phyloP scores from a whole-genome alignment of 2,113 vertebrate species.

The Petaurus breviceps region DNA sequence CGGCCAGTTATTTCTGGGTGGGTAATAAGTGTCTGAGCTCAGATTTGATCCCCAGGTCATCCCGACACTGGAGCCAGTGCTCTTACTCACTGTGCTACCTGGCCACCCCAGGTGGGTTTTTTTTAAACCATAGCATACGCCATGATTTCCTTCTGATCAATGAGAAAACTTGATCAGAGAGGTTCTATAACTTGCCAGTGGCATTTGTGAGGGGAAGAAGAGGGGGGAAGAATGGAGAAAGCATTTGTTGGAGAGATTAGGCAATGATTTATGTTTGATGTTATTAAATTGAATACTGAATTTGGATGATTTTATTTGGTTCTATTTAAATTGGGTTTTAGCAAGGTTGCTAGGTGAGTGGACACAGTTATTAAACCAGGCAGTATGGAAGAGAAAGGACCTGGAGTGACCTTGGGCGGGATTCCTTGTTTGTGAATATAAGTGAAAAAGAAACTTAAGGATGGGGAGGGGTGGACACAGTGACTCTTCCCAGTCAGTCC shows the following conservation, averaged over 20 bases:
- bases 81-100: no score
- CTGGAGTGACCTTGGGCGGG: not conserved
- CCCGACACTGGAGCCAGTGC: no score
- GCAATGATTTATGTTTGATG: not conserved
- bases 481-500: not conserved
- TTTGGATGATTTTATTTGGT: not conserved
- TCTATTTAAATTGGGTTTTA: not conserved
- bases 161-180: not conserved
- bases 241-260: not conserved
- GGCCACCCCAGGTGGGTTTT: no score
- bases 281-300: no score
- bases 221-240: not conserved
- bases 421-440: slow-evolving; percentile 27
- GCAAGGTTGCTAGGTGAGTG: not conserved
- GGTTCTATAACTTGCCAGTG: not conserved
- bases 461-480: not conserved
- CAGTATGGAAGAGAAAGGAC: slow-evolving; percentile 10
- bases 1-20: no score
- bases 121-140: not conserved
- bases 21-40: no score
- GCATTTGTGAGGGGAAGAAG: not conserved
- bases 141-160: not conserved
- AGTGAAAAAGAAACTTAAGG: not conserved
- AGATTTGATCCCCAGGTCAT: no score
- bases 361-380: not conserved